A percentile compares a stretch with the other conserved stretches of the same genome.
These are phyloP conservation scores for Xestobium rufovillosum DNA, from an alignment of 2,888 invertebrate genomes.

Conservation along the genomic window DNA sequence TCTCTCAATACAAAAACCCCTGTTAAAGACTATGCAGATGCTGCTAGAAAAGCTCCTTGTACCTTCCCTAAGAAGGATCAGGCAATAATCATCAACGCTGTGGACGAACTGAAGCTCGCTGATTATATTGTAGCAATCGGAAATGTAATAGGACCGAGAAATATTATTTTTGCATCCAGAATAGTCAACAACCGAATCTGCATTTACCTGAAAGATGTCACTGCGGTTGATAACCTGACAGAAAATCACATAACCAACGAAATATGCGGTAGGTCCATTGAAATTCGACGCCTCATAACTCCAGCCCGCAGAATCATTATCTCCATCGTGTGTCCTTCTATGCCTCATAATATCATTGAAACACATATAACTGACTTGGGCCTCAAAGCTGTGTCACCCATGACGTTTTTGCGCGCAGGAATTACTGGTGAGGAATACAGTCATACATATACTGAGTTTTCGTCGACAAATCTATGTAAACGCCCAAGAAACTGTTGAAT, in stretches of 20 bases:
- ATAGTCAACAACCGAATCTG: slow-evolving; percentile 18
- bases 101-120: slow-evolving; percentile 10
- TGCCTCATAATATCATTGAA: slow-evolving; percentile 8
- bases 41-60: no score
- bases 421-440: slow-evolving; percentile 5
- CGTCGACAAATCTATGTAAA: no score
- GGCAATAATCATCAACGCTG: slow-evolving; percentile 14
- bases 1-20: no score
- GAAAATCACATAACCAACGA: slow-evolving; percentile 9
- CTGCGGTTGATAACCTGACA: slow-evolving; percentile 10
- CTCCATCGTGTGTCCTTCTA: slow-evolving; percentile 8
- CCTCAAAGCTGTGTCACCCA: slow-evolving; percentile 3
- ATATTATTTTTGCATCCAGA: slow-evolving; percentile 14
- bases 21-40: no score
- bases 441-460: slow-evolving; percentile 3
- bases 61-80: slow-evolving; percentile 18
- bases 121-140: slow-evolving; percentile 14
- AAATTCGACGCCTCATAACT: slow-evolving; percentile 3
- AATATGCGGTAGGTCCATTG: slow-evolving; percentile 3
- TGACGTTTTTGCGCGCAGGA: slow-evolving; percentile 4
- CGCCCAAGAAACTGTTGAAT: not conserved
- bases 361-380: not conserved
- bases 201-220: slow-evolving; percentile 14
- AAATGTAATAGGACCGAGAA: slow-evolving; percentile 8
- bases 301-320: slow-evolving; percentile 13